These are phyloP conservation scores for Suncus etruscus DNA, from an alignment of 2,113 vertebrate genomes.

Conservation along the genomic window DNA sequence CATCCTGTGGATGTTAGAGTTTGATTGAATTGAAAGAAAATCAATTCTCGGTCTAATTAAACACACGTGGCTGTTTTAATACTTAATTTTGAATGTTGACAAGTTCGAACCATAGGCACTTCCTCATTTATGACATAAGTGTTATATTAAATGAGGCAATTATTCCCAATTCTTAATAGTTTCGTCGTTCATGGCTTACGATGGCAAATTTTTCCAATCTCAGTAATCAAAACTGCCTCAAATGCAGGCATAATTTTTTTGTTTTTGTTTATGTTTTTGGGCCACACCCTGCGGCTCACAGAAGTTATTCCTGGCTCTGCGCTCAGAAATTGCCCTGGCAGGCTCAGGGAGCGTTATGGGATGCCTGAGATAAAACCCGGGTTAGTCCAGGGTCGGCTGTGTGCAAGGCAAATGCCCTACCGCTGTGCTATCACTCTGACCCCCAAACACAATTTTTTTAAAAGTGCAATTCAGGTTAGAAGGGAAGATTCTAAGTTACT, in stretches of 20 bases:
- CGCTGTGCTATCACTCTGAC: no score
- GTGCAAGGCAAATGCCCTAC: no score
- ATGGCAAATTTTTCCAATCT: constrained; percentile 40
- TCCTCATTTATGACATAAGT: background rate
- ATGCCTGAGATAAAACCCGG: no score
- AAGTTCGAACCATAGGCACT: background rate
- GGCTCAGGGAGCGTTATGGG: no score
- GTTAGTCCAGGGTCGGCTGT: no score
- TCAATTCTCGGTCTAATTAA: constrained; percentile 10
- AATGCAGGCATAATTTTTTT: background rate
- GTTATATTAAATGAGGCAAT: constrained; percentile 36
- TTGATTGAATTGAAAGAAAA: constrained; percentile 46
- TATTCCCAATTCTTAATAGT: background rate
- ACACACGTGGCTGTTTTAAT: background rate
- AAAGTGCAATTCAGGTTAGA: constrained; percentile 51
- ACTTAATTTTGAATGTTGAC: constrained; percentile 35
- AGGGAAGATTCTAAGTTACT: constrained; percentile 51
- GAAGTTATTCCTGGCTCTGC: no score
- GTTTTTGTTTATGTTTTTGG: no score
- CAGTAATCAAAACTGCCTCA: constrained; percentile 31
- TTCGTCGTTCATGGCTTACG: constrained; percentile 21
- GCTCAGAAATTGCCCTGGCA: no score
- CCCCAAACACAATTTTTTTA: background rate
- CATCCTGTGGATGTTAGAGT: background rate
- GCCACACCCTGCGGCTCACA: no score